These are phyloP conservation scores for Gnathonemus longibarbis DNA, from an alignment of 2,113 vertebrate species.

Conservation along the genomic window DNA sequence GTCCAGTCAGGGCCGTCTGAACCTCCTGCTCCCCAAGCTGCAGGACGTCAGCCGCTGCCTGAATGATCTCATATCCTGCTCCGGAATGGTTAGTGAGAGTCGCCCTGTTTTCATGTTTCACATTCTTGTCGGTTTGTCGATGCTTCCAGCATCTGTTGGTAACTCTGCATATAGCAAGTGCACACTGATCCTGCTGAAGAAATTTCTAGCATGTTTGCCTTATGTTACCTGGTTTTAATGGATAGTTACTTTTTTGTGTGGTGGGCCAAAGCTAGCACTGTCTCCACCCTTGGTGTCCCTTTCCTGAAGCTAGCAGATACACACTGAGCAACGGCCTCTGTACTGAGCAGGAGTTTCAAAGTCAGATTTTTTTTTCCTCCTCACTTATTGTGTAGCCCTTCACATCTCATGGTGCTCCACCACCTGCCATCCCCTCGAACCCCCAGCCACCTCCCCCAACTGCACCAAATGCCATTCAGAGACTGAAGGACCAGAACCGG, in stretches of 20 bases:
- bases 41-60: constrained; percentile 86
- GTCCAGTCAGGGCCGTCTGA: constrained; percentile 58
- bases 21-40: constrained; percentile 72
- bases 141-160: neutral
- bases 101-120: constrained; percentile 32
- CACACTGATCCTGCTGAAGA: neutral
- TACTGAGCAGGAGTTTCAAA: neutral
- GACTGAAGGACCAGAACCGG: constrained; percentile 90
- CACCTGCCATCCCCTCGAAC: constrained; percentile 29
- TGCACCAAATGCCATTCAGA: constrained; percentile 74
- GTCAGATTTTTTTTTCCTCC: neutral
- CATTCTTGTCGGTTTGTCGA: neutral
- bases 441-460: constrained; percentile 40
- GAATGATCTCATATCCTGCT: constrained; percentile 71
- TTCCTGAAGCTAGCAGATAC: neutral
- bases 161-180: neutral
- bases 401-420: constrained; percentile 34
- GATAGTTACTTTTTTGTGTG: neutral
- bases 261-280: neutral
- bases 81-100: constrained; percentile 65
- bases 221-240: neutral
- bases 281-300: neutral
- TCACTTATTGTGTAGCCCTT: constrained; percentile 44
- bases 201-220: neutral
- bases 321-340: neutral